Conservation (phyloP, 2,797 vertebrate species). For the Heliangelus exortis region DNA sequence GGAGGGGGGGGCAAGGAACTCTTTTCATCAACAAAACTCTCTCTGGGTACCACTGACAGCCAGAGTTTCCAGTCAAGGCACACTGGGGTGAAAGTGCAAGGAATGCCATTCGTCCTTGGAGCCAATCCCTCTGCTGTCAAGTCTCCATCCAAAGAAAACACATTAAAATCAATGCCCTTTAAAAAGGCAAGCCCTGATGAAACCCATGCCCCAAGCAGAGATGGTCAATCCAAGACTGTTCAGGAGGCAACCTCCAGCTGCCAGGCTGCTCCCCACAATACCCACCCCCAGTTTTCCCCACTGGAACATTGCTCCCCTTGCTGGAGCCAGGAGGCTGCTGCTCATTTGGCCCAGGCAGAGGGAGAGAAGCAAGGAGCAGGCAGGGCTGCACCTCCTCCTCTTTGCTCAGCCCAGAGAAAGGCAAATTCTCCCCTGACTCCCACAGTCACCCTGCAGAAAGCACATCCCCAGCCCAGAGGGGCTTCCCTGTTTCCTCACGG, state of each 20-base stretch:
- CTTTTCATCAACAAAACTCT: slow-evolving; percentile 30
- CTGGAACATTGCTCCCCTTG: slow-evolving; percentile 6
- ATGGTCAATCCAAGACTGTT: not conserved
- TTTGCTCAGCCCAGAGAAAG: not conserved
- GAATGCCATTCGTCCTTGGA: slow-evolving; percentile 14
- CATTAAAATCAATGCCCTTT: slow-evolving; percentile 14
- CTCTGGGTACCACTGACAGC: slow-evolving; percentile 9
- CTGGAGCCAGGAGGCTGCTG: not conserved
- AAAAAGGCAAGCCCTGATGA: not conserved
- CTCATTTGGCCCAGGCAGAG: not conserved
- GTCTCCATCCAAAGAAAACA: slow-evolving; percentile 42
- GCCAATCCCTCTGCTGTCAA: not conserved
- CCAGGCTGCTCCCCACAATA: slow-evolving; percentile 7
- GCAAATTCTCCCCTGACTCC: not conserved
- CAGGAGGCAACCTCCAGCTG: not conserved
- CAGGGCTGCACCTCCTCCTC: rapidly evolving
- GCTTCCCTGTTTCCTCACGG: not conserved
- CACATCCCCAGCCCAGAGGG: not conserved
- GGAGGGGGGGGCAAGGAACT: not conserved
- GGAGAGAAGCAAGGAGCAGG: not conserved
- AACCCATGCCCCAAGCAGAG: not conserved
- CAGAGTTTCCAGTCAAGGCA: not conserved
- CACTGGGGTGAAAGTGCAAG: slow-evolving; percentile 26
- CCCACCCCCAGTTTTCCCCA: not conserved
- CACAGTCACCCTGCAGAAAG: not conserved